These are phyloP conservation scores for Hydraecia micacea DNA, from an alignment of 2,888 invertebrate species.

Conservation along the genomic window DNA sequence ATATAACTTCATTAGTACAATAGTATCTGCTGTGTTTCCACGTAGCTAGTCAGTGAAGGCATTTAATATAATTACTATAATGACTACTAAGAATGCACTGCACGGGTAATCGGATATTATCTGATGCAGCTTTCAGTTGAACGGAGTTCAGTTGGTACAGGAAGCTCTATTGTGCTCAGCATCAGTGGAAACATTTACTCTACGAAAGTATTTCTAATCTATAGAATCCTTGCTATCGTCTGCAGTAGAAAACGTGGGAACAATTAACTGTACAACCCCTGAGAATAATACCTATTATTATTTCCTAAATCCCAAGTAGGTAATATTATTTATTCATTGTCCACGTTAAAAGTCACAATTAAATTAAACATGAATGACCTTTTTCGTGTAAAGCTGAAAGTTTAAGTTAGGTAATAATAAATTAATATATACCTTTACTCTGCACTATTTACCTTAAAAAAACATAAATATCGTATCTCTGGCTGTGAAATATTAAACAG, in stretches of 20 bases:
- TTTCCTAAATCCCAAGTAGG: constrained; percentile 1
- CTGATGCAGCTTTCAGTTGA: not conserved
- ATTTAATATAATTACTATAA: not conserved
- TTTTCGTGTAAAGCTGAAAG: constrained; percentile 18
- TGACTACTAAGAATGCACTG: no score
- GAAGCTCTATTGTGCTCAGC: not conserved
- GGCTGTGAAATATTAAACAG: constrained; percentile 44
- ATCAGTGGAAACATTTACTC: not conserved
- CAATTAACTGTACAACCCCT: not conserved
- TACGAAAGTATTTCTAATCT: not conserved
- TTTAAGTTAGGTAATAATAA: constrained; percentile 27
- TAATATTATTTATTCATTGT: constrained; percentile 6
- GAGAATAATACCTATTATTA: not conserved
- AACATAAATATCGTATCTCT: constrained; percentile 30
- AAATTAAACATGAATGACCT: constrained; percentile 18
- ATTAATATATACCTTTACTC: constrained; percentile 13
- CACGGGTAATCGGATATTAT: not conserved
- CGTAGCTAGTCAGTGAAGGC: not conserved
- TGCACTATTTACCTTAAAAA: constrained; percentile 23
- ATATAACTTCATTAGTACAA: not conserved
- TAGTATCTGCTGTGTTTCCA: not conserved
- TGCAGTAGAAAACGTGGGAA: not conserved
- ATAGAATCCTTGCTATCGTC: not conserved
- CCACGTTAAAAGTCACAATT: constrained; percentile 8
- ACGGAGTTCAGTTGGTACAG: not conserved